Percentiles rank a stretch among this genome's conserved stretches.
Conservation (phyloP, 2,113 vertebrate genomes). For the Acrocephalus arundinaceus region DNA sequence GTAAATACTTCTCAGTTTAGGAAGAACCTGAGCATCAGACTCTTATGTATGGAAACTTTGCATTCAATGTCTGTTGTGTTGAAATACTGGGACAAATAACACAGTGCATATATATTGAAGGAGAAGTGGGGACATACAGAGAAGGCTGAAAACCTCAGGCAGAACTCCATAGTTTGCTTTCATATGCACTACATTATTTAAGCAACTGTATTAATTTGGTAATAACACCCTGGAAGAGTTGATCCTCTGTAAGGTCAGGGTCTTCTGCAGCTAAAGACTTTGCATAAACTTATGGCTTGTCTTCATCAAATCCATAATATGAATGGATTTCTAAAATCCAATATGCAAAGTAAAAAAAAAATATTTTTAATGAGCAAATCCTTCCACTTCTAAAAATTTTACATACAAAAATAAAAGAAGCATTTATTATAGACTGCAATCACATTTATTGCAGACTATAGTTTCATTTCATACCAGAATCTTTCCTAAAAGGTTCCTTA, state of each 20-base stretch:
- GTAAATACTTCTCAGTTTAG: neutral
- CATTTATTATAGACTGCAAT: neutral
- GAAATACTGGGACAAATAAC: neutral
- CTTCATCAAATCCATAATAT: neutral
- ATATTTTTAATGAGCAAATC: neutral
- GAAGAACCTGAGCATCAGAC: neutral
- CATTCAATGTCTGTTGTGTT: neutral
- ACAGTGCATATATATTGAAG: neutral
- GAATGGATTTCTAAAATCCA: conserved; percentile 1
- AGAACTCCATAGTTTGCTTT: neutral
- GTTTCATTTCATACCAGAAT: neutral
- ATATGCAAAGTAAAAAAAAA: neutral
- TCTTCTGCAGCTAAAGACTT: neutral
- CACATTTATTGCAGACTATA: neutral
- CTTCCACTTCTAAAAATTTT: neutral
- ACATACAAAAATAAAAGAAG: neutral
- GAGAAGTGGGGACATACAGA: neutral
- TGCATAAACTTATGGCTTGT: neutral
- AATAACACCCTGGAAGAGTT: neutral
- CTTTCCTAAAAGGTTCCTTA: neutral
- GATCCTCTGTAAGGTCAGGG: neutral
- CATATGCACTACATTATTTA: neutral
- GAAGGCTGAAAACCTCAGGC: neutral
- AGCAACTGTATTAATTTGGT: neutral
- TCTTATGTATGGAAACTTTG: neutral